Evolutionary conservation across 1,140 invertebrate genomes (phyloP).

Genomic region (Choristoneura fumiferana): DNA sequence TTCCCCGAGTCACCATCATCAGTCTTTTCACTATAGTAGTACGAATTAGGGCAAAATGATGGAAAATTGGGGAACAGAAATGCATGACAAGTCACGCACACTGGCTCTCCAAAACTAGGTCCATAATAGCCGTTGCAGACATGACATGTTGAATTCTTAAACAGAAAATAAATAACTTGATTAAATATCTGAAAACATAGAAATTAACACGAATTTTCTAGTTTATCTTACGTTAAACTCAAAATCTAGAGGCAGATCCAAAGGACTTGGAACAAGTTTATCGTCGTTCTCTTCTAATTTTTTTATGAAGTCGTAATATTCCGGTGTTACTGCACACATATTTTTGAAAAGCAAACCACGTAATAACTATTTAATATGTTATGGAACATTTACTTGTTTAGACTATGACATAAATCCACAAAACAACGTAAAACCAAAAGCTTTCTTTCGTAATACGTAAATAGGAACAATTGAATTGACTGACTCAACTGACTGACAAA

Average conservation of each 20-base stretch:
- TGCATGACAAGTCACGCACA: conserved; percentile 95
- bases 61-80: conserved; percentile 93
- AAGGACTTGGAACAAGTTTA: conserved; percentile 48
- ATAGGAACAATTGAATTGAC: too few relatives aligned
- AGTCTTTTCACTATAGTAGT: conserved; percentile 84
- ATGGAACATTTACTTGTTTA: too few relatives aligned
- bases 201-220: too few relatives aligned
- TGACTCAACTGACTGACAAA: too few relatives aligned
- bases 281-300: conserved; percentile 66
- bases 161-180: conserved; percentile 34
- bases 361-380: too few relatives aligned
- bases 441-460: too few relatives aligned
- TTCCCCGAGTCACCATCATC: conserved; percentile 96
- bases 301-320: conserved; percentile 62
- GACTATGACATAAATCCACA: too few relatives aligned
- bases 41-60: conserved; percentile 79
- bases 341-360: conserved; percentile 18
- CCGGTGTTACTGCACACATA: conserved; percentile 59
- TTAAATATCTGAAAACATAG: background rate
- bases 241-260: conserved; percentile 55
- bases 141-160: conserved; percentile 84
- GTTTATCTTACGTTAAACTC: conserved; percentile 57
- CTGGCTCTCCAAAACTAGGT: conserved; percentile 92
- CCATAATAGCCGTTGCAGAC: conserved; percentile 96
- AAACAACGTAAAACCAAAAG: conserved; percentile 10